These are phyloP conservation scores for Dromas ardeola DNA, from an alignment of 2,113 vertebrate species.

Conservation along the genomic window DNA sequence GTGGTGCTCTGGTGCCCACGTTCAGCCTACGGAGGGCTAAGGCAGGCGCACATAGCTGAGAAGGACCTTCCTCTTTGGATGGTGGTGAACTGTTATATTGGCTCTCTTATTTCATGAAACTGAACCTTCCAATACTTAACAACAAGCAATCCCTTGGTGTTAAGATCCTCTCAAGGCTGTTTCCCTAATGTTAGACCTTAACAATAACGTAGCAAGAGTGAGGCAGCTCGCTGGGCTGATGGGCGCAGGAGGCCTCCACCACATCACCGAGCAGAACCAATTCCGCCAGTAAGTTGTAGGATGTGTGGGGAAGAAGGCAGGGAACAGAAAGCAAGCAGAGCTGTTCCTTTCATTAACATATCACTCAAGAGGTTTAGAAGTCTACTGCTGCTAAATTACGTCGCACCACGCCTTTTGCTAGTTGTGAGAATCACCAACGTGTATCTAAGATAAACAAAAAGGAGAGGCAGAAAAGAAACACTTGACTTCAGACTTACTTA, in stretches of 20 bases:
- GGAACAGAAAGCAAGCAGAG: not conserved
- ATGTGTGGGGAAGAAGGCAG: accelerated
- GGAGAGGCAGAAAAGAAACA: not conserved
- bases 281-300: not conserved
- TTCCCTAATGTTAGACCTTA: not conserved
- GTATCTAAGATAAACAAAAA: not conserved
- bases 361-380: not conserved
- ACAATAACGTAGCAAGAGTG: accelerated
- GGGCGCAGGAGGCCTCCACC: not conserved
- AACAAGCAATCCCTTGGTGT: not conserved
- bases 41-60: accelerated
- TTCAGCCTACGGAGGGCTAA: not conserved
- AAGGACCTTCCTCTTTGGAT: not conserved
- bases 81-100: accelerated
- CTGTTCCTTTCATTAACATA: not conserved
- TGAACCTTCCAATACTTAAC: not conserved
- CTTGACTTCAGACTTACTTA: not conserved
- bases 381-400: not conserved
- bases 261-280: not conserved
- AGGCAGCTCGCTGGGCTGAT: not conserved
- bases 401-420: not conserved
- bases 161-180: not conserved
- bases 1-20: accelerated
- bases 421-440: not conserved
- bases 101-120: not conserved